phyloP scores from a whole-genome alignment of 2,888 invertebrate species.

The Mantis religiosa region DNA sequence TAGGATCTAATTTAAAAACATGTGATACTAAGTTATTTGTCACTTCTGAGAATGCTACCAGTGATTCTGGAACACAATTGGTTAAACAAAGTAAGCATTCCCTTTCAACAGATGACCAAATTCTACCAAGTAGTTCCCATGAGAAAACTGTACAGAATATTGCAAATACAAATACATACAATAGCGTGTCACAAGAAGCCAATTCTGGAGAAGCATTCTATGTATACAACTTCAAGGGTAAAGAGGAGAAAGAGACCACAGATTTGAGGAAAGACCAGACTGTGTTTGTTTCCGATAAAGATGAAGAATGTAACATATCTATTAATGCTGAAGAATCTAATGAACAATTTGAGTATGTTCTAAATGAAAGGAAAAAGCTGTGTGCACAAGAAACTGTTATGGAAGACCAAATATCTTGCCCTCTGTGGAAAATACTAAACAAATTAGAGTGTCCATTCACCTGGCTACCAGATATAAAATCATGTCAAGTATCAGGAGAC shows the following conservation, averaged over 20 bases:
- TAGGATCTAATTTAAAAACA: background rate
- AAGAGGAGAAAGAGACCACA: background rate
- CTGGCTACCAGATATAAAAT: background rate
- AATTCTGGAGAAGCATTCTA: background rate
- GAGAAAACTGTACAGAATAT: background rate
- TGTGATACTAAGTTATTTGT: background rate
- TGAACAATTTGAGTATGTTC: background rate
- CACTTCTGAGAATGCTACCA: background rate
- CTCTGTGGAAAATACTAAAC: background rate
- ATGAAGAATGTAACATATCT: background rate
- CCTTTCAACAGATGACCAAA: no score
- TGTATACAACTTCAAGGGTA: background rate
- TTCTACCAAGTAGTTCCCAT: no score
- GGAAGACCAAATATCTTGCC: background rate
- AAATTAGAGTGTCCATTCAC: background rate
- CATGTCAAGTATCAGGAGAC: background rate
- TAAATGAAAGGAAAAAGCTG: background rate
- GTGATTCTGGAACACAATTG: background rate
- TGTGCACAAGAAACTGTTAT: background rate
- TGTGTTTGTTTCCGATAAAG: background rate
- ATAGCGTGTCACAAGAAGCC: background rate
- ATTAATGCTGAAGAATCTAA: background rate
- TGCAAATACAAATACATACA: background rate
- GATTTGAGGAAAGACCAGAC: background rate
- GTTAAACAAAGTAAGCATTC: background rate